Conservation (phyloP, 92 coral and sea anemone species). For the Bergia sp. region DNA sequence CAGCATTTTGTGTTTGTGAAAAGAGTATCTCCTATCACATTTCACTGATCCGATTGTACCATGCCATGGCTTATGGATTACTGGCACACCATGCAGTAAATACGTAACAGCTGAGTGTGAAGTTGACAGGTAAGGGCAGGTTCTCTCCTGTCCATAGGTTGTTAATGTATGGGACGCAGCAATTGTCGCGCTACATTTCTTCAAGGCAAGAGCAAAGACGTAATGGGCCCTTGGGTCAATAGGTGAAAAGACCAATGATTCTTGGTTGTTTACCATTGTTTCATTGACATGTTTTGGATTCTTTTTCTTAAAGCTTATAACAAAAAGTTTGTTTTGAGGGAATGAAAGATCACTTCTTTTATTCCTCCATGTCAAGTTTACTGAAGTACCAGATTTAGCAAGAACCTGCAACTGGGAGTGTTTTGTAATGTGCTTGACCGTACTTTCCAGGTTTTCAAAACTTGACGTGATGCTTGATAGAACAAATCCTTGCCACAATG, state of each 20-base stretch:
- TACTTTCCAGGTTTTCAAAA: neutral
- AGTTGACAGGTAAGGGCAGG: neutral
- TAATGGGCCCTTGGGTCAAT: neutral
- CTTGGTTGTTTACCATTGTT: neutral
- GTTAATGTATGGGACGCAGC: conserved; percentile 29
- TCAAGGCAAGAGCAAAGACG: conserved; percentile 34
- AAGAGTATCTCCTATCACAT: neutral
- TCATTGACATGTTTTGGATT: neutral
- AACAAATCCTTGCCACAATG: conserved; percentile 38
- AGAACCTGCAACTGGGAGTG: too few relatives aligned
- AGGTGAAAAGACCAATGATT: neutral
- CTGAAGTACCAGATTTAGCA: neutral
- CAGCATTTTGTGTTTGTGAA: neutral
- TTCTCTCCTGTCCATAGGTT: conserved; percentile 29
- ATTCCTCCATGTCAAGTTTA: neutral
- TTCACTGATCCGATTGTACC: neutral
- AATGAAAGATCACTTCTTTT: neutral
- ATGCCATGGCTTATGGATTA: neutral
- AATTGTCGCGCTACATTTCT: conserved; percentile 35
- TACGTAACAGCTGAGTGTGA: conserved; percentile 13
- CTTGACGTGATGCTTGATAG: neutral
- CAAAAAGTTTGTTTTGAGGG: too few relatives aligned
- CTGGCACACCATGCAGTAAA: neutral
- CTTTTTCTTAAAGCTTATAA: too few relatives aligned
- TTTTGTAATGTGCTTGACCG: conserved; percentile 1